Percentiles rank a stretch among this genome's conserved stretches.
Evolutionary conservation across 2,888 invertebrate genomes (phyloP).

Genomic region (Rotaria socialis): DNA sequence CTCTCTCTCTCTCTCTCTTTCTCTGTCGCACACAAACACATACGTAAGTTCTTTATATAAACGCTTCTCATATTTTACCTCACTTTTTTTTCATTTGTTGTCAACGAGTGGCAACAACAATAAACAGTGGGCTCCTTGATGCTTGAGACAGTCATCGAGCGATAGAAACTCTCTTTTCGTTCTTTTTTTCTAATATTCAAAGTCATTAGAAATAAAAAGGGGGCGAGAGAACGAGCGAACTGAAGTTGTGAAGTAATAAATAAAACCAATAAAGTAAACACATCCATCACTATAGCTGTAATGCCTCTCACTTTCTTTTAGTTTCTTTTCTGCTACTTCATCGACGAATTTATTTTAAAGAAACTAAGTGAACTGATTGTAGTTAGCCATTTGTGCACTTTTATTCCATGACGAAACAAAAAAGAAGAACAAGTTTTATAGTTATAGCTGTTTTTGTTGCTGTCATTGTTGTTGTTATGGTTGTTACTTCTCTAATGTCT

Average conservation of each 20-base stretch:
- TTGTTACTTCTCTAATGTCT: not conserved
- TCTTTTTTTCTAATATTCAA: not conserved
- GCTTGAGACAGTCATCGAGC: not conserved
- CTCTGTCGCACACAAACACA: too few relatives aligned
- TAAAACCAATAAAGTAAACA: not conserved
- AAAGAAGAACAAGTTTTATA: not conserved
- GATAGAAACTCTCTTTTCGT: not conserved
- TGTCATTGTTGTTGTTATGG: constrained; percentile 1
- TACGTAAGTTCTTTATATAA: not conserved
- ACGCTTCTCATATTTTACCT: not conserved
- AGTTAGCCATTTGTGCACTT: not conserved
- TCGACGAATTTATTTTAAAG: not conserved
- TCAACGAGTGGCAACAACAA: not conserved
- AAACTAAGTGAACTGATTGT: not conserved
- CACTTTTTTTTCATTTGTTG: not conserved
- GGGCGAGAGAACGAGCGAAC: not conserved
- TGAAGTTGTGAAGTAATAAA: not conserved
- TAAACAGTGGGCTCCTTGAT: not conserved
- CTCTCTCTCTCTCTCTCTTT: not conserved
- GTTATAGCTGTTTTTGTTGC: not conserved
- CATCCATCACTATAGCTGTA: not conserved
- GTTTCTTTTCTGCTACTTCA: not conserved
- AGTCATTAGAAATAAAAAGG: not conserved
- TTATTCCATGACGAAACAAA: not conserved
- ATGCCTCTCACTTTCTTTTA: not conserved